phyloP scores from a whole-genome alignment of 1,140 invertebrate species.

The Monomorium pharaonis region DNA sequence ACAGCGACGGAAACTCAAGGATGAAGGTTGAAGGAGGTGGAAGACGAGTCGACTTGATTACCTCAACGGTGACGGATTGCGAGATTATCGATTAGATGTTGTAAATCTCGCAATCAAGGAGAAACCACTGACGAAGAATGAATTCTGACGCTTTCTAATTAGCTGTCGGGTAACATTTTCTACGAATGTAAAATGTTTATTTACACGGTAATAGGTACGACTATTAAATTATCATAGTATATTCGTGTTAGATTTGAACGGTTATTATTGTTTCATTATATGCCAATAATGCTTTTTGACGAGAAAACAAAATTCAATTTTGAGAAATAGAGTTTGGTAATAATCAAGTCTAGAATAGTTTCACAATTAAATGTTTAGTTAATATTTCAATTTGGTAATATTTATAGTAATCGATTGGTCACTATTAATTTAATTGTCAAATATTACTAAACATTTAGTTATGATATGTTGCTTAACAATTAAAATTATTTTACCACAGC shows the following conservation, averaged over 20 bases:
- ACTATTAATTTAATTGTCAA: too few relatives aligned
- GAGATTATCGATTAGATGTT: constrained; percentile 6
- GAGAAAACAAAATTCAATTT: too few relatives aligned
- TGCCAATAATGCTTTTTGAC: neutral
- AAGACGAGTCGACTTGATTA: constrained; percentile 8
- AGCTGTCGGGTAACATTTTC: neutral
- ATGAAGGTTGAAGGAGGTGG: neutral
- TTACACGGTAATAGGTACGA: neutral
- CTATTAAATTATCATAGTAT: neutral
- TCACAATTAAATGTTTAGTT: too few relatives aligned
- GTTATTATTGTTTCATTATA: neutral
- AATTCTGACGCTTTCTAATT: neutral
- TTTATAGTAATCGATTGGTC: too few relatives aligned
- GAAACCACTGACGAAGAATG: neutral
- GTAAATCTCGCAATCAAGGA: neutral
- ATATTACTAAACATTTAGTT: too few relatives aligned
- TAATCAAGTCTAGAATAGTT: too few relatives aligned
- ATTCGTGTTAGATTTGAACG: neutral
- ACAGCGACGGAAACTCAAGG: constrained; percentile 21
- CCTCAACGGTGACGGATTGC: neutral
- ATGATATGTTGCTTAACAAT: too few relatives aligned
- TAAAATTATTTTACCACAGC: too few relatives aligned
- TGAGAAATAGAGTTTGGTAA: too few relatives aligned
- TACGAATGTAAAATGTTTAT: too few relatives aligned
- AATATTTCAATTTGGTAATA: too few relatives aligned